Base-by-base conservation (phyloP, 2,113 vertebrate species). In the Nanorana parkeri region DNA sequence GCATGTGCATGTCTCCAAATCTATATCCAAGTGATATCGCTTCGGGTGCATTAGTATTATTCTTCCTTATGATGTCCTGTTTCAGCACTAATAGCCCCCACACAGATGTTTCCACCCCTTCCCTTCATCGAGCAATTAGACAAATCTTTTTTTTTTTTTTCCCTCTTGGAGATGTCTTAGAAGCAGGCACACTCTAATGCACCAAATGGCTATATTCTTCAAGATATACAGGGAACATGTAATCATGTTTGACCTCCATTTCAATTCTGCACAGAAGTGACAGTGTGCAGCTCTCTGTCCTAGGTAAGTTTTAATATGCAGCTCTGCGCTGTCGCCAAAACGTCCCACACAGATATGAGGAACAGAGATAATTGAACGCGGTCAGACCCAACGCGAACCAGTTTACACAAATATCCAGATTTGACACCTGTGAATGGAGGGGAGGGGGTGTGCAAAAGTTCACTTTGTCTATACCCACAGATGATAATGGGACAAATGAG, bases 231-330 rank as follows among this genome's bases (percentile, higher is more conserved):
- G 26, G 15, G 17, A n/a, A 21, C 52, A 29, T 75, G 21, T 36
- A 73, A 29, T 16, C 17, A 56, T 56, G 26, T 55, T 4, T 28
- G 54, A n/a, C 72, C 72, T 61, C 56, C 29, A 75, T 60, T 41
- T 75, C 11, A 26, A 32, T 60, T 32, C 5, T 56, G 26, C 7
- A 16, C 23, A 36, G 4, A 60, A 13, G 24, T 54, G 21, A 8
- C 21, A 28, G 24, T 10, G 28, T 28, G 69, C 52, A 26, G 20
- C 55, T 24, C 6, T 56, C 17, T 28, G 26, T 56, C 16, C 68
- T 71, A 54, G 56, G 26, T 19, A 75, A 75, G 72, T 75, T 75
- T 23, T 17, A 56, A 60, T 72, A 32, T 73, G 52, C 13, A 20
- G 17, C 52, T 56, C 23, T 56, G 69, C 15, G n/a, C 69, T 73